Percentiles rank a stretch among this genome's conserved stretches.
Evolutionary conservation across 2,888 invertebrate genomes (phyloP).

Genomic region (Entomobrya proxima): DNA sequence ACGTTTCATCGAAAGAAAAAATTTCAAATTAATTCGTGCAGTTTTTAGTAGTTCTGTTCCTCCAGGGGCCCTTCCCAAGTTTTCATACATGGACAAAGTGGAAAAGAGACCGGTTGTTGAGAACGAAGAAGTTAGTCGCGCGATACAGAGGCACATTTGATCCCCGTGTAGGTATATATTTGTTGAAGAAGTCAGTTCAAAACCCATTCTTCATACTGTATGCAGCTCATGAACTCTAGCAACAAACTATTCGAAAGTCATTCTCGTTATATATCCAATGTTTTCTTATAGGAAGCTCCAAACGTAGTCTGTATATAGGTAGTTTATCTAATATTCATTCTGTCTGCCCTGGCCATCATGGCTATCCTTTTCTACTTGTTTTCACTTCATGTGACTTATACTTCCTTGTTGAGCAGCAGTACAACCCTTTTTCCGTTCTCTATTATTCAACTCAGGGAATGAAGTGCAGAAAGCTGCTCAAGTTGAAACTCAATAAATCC

Average conservation of each 20-base stretch:
- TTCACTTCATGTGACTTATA: constrained; percentile 6
- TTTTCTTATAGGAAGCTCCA: neutral
- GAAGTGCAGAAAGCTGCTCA: constrained; percentile 65
- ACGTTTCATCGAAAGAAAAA: too few species aligned
- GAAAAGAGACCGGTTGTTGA: too few species aligned
- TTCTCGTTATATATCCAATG: neutral
- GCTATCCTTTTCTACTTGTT: neutral
- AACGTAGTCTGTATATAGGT: too few species aligned
- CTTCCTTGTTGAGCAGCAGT: constrained; percentile 17
- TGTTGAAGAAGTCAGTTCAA: neutral
- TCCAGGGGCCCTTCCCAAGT: too few species aligned
- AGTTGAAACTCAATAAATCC: constrained; percentile 69
- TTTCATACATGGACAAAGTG: too few species aligned
- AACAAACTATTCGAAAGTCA: neutral
- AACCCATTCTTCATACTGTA: neutral
- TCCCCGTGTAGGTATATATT: too few species aligned
- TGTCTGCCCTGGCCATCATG: neutral
- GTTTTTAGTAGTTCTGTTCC: too few species aligned
- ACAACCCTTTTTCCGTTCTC: neutral
- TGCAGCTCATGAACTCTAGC: neutral
- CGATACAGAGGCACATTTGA: too few species aligned
- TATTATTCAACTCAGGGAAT: constrained; percentile 55
- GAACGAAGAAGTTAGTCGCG: too few species aligned
- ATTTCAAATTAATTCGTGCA: too few species aligned
- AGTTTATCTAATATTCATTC: constrained; percentile 39